These are phyloP conservation scores for Mylabris phalerata DNA, from an alignment of 1,140 invertebrate genomes.

Conservation along the genomic window DNA sequence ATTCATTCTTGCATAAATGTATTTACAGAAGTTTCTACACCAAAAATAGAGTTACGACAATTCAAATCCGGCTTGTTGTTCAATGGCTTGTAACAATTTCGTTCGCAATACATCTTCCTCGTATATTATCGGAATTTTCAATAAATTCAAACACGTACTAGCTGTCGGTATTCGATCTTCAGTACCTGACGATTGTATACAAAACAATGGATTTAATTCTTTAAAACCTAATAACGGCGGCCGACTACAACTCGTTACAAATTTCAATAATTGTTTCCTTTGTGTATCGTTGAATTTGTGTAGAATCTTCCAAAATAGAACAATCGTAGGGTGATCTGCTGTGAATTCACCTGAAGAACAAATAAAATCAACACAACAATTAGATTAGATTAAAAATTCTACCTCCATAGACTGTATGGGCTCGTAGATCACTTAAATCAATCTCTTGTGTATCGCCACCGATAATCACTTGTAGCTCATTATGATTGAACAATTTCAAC, in stretches of 20 bases:
- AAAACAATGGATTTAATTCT: slow-evolving; percentile 90
- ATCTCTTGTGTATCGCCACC: slow-evolving; percentile 90
- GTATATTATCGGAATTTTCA: slow-evolving; percentile 89
- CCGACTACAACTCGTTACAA: slow-evolving; percentile 94
- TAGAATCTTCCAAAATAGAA: slow-evolving; percentile 80
- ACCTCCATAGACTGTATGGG: slow-evolving; percentile 76
- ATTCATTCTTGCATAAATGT: too few relatives aligned
- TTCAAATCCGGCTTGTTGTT: slow-evolving; percentile 93
- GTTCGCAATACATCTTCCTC: slow-evolving; percentile 69
- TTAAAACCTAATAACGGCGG: slow-evolving; percentile 97
- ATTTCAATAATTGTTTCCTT: slow-evolving; percentile 83
- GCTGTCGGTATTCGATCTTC: slow-evolving; percentile 86
- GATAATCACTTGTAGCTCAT: slow-evolving; percentile 89
- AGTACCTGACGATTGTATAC: slow-evolving; percentile 85
- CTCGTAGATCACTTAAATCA: slow-evolving; percentile 81
- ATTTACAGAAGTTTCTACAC: too few relatives aligned
- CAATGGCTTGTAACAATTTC: slow-evolving; percentile 89
- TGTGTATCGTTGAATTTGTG: slow-evolving; percentile 77
- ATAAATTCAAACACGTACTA: slow-evolving; percentile 95
- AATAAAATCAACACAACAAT: neutral
- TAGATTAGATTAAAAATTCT: slow-evolving; percentile 9
- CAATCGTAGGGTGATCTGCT: slow-evolving; percentile 68
- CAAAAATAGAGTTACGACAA: slow-evolving; percentile 60
- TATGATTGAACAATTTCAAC: slow-evolving; percentile 91
- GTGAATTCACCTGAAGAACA: slow-evolving; percentile 67